phyloP scores from a whole-genome alignment of 2,888 invertebrate species.

The Athetis lepigone region DNA sequence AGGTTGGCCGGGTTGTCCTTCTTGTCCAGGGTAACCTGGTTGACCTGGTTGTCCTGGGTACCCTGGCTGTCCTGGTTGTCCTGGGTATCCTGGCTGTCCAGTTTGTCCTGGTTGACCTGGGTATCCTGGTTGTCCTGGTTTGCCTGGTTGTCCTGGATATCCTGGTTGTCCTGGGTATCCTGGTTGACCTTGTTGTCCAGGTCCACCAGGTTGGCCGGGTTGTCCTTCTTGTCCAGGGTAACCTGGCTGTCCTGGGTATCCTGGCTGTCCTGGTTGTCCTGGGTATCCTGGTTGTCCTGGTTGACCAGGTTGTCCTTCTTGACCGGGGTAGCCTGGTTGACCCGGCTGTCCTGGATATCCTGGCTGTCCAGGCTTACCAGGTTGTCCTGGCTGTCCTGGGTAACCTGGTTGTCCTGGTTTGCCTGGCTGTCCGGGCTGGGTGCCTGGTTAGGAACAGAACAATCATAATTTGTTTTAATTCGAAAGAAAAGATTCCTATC shows the following conservation, averaged over 20 bases:
- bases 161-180: conserved; percentile 12
- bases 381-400: conserved; percentile 6
- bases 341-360: conserved; percentile 15
- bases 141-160: conserved; percentile 11
- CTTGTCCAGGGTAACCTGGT: conserved; percentile 58
- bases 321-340: conserved; percentile 8
- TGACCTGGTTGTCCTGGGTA: conserved; percentile 23
- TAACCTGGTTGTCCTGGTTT: conserved; percentile 16
- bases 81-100: conserved; percentile 39
- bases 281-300: conserved; percentile 48
- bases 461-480: background rate
- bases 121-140: conserved; percentile 10
- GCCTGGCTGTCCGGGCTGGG: conserved; percentile 33
- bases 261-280: conserved; percentile 70
- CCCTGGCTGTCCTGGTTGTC: conserved; percentile 61
- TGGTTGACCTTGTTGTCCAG: conserved; percentile 14
- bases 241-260: conserved; percentile 29
- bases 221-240: conserved; percentile 61
- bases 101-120: conserved; percentile 17
- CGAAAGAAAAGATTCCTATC: too few relatives aligned
- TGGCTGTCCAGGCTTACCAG: conserved; percentile 10
- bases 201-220: conserved; percentile 12
- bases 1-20: conserved; percentile 20
- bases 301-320: conserved; percentile 12
- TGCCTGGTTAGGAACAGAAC: conserved; percentile 4